Evolutionary conservation across 2,113 vertebrate species (phyloP).

Genomic region (Malurus alboscapulatus): DNA sequence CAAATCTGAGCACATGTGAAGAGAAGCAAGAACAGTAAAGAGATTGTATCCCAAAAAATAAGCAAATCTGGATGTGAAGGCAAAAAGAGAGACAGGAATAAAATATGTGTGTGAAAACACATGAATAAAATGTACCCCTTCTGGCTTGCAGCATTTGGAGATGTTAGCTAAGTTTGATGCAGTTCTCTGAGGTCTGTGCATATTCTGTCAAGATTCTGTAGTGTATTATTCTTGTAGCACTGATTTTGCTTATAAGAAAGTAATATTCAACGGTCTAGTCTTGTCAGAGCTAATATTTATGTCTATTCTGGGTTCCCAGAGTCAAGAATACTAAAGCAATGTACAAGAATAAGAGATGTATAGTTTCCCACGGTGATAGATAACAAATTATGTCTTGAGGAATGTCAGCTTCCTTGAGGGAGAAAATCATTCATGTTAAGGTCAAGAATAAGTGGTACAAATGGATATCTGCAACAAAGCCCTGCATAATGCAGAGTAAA

Average conservation of each 20-base stretch:
- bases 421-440: not conserved
- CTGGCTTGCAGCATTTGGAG: not conserved
- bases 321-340: not conserved
- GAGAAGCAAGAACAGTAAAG: not conserved
- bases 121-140: not conserved
- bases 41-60: not conserved
- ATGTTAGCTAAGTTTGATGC: not conserved
- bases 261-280: not conserved
- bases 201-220: not conserved
- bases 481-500: not conserved
- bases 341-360: not conserved
- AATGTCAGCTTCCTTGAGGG: not conserved
- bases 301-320: not conserved
- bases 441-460: not conserved
- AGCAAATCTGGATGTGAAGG: not conserved
- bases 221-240: not conserved
- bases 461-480: not conserved
- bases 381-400: not conserved
- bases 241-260: not conserved
- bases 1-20: not conserved
- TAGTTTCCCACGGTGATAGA: not conserved
- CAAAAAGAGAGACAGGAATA: not conserved
- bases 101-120: not conserved
- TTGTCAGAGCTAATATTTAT: not conserved
- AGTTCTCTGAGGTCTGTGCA: not conserved